Evolutionary conservation across 2,888 invertebrate genomes (phyloP).

Genomic region (Ischnus inquisitorius): DNA sequence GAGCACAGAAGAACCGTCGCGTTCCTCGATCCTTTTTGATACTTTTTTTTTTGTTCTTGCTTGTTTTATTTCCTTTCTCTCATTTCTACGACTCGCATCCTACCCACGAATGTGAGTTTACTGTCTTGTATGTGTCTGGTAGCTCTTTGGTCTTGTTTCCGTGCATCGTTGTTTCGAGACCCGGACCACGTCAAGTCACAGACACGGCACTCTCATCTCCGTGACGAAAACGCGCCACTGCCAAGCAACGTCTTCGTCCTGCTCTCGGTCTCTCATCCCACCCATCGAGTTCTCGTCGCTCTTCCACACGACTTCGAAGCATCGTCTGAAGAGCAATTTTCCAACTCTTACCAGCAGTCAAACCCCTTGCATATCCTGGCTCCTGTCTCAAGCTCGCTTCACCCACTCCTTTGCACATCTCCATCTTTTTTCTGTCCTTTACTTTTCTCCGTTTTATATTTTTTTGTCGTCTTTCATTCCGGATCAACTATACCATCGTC

Average conservation of each 20-base stretch:
- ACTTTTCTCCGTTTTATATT: too few relatives aligned
- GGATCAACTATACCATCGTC: neutral
- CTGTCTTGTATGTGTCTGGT: constrained; percentile 32
- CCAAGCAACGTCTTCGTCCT: constrained; percentile 57
- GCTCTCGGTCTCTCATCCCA: constrained; percentile 30
- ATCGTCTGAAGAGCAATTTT: constrained; percentile 76
- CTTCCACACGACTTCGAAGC: constrained; percentile 69
- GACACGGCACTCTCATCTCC: constrained; percentile 72
- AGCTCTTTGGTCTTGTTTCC: constrained; percentile 47
- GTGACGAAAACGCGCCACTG: constrained; percentile 37
- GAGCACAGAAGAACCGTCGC: constrained; percentile 24
- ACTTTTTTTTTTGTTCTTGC: constrained; percentile 1
- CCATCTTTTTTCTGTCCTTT: too few relatives aligned
- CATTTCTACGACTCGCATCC: constrained; percentile 17
- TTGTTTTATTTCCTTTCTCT: constrained; percentile 23
- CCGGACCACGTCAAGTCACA: constrained; percentile 45
- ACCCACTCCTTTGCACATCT: too few relatives aligned
- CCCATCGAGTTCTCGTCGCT: constrained; percentile 49
- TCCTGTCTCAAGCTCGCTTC: too few relatives aligned
- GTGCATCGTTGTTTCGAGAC: constrained; percentile 49
- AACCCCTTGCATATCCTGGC: neutral
- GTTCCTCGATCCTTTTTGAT: constrained; percentile 38
- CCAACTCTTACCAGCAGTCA: constrained; percentile 58
- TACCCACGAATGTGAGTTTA: constrained; percentile 29
- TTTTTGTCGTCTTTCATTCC: neutral